These are phyloP conservation scores for Scaptodrosophila lebanonensis DNA, from an alignment of 1,140 invertebrate genomes.

Conservation along the genomic window DNA sequence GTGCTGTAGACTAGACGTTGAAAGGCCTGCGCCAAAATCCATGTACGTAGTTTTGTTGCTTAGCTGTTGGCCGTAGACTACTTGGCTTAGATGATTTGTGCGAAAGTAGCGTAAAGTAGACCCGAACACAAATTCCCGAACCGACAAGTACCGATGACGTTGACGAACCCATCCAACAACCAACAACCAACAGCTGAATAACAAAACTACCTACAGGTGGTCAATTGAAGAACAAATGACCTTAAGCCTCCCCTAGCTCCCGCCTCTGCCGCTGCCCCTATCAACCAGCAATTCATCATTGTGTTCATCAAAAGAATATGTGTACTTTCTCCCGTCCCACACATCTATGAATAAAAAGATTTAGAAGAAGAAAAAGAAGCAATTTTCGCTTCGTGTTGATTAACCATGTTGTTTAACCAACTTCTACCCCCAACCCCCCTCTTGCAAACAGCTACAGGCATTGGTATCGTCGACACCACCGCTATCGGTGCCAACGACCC, in stretches of 20 bases:
- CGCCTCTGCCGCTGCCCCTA: background rate
- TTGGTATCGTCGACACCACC: slow-evolving; percentile 75
- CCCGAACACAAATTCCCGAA: slow-evolving; percentile 9
- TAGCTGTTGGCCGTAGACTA: slow-evolving; percentile 65
- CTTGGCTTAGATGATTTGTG: slow-evolving; percentile 39
- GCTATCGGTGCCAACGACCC: slow-evolving; percentile 69
- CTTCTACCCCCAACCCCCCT: slow-evolving; percentile 42
- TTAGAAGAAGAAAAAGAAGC: too few species aligned
- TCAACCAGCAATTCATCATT: slow-evolving; percentile 1
- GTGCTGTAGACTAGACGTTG: slow-evolving; percentile 15
- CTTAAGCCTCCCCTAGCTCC: background rate
- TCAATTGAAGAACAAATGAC: background rate
- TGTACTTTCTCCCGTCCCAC: too few species aligned
- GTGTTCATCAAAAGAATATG: slow-evolving; percentile 7
- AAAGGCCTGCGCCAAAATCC: slow-evolving; percentile 3
- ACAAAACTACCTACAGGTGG: slow-evolving; percentile 48
- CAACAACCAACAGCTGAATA: slow-evolving; percentile 61
- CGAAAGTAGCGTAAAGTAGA: slow-evolving; percentile 49
- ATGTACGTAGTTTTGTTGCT: slow-evolving; percentile 70
- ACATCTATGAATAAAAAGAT: too few species aligned
- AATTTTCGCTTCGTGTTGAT: too few species aligned
- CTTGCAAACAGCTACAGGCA: slow-evolving; percentile 70
- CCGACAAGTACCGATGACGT: background rate
- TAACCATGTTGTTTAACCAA: slow-evolving; percentile 31
- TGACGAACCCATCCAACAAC: background rate